Evolutionary conservation across 1,140 invertebrate genomes (phyloP).

Genomic region (Sminthurinus signatus): DNA sequence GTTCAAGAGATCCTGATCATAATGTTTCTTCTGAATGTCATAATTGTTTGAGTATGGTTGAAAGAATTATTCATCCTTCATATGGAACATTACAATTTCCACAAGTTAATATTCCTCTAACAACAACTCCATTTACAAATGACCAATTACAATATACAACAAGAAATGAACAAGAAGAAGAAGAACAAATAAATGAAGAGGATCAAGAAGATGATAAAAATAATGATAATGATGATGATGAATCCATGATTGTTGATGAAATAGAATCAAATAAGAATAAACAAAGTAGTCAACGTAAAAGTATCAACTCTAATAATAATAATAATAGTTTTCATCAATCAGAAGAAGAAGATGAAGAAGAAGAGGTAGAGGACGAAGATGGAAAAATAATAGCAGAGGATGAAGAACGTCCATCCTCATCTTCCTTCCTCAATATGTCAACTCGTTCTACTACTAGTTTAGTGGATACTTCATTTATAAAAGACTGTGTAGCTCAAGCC

Average conservation of each 20-base stretch:
- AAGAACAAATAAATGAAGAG: not conserved
- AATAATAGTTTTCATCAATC: not conserved
- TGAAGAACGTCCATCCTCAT: no score
- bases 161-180: not conserved
- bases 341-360: not conserved
- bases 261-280: no score
- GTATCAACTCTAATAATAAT: not conserved
- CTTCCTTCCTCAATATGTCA: no score
- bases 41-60: conserved; percentile 7
- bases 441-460: no score
- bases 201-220: no score
- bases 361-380: not conserved
- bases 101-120: not conserved
- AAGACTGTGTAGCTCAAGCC: no score
- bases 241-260: no score
- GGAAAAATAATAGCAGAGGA: not conserved
- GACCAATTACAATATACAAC: not conserved
- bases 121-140: no score
- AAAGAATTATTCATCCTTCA: conserved; percentile 27
- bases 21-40: conserved; percentile 3
- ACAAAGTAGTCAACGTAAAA: no score
- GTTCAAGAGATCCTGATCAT: conserved; percentile 6
- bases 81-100: not conserved
- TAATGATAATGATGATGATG: no score
- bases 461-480: no score